These are phyloP conservation scores for Meloidogyne hapla DNA, from an alignment of 1,140 invertebrate genomes.

Conservation along the genomic window DNA sequence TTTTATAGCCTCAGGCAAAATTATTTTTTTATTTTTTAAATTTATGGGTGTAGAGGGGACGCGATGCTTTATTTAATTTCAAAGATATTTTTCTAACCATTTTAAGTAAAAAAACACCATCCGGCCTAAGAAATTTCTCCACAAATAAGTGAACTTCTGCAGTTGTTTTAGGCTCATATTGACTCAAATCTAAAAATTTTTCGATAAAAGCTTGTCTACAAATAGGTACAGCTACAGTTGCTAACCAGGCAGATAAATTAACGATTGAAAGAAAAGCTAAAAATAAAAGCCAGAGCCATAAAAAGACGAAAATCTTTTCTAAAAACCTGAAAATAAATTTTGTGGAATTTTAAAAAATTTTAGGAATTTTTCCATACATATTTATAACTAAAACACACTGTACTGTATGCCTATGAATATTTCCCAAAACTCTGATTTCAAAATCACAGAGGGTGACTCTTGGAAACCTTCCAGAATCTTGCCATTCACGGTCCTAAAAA, in stretches of 20 bases:
- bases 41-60: not conserved
- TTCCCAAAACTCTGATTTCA: slow-evolving; percentile 65
- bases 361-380: slow-evolving; percentile 32
- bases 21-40: not conserved
- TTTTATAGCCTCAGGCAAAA: too few species aligned
- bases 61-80: not conserved
- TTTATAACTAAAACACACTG: slow-evolving; percentile 64
- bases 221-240: slow-evolving; percentile 50
- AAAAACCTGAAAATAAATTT: slow-evolving; percentile 48
- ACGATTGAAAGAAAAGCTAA: slow-evolving; percentile 53
- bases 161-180: slow-evolving; percentile 22
- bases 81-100: slow-evolving; percentile 45
- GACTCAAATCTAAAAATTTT: slow-evolving; percentile 54
- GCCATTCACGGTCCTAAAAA: slow-evolving; percentile 60
- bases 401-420: slow-evolving; percentile 65
- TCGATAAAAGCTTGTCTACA: slow-evolving; percentile 59
- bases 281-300: slow-evolving; percentile 63
- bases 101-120: slow-evolving; percentile 63
- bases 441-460: slow-evolving; percentile 65
- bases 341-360: slow-evolving; percentile 10
- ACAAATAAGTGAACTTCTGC: slow-evolving; percentile 52
- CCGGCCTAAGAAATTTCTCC: slow-evolving; percentile 58
- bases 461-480: slow-evolving; percentile 65
- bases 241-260: slow-evolving; percentile 60
- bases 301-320: slow-evolving; percentile 65